Percentiles rank a stretch among this genome's conserved stretches.
Conservation (phyloP, 2,797 vertebrate species). For the Danio kyathit region DNA sequence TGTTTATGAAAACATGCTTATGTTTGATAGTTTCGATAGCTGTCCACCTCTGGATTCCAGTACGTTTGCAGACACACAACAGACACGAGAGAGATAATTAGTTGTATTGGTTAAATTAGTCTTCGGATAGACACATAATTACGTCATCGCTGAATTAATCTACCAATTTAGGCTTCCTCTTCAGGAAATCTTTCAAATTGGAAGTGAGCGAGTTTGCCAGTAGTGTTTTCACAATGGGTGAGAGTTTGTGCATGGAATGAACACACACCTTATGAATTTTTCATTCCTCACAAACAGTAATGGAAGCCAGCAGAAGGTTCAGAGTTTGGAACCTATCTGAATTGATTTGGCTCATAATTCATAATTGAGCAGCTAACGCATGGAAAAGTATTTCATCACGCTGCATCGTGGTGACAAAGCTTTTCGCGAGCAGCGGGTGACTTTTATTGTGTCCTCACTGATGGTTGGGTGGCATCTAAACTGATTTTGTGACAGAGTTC, state of each 20-base stretch:
- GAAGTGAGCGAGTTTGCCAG: constrained; percentile 63
- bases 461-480: constrained; percentile 63
- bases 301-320: constrained; percentile 76
- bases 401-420: constrained; percentile 77
- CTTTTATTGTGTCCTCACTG: constrained; percentile 66
- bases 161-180: constrained; percentile 63
- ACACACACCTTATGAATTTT: constrained; percentile 72
- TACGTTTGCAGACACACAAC: constrained; percentile 50
- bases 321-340: constrained; percentile 76
- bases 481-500: constrained; percentile 70
- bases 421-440: constrained; percentile 71
- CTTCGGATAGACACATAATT: background rate
- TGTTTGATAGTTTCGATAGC: constrained; percentile 65
- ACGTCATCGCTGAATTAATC: constrained; percentile 60
- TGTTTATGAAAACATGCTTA: constrained; percentile 50
- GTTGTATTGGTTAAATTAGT: constrained; percentile 46
- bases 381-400: constrained; percentile 73
- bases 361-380: constrained; percentile 79
- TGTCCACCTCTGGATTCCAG: constrained; percentile 65
- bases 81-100: constrained; percentile 71
- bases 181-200: constrained; percentile 60
- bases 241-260: constrained; percentile 64
- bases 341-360: constrained; percentile 76
- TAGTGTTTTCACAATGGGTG: constrained; percentile 63
- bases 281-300: constrained; percentile 74